Base-by-base conservation (phyloP, 92 coral and sea anemone genomes). In the Heteractis magnifica region DNA sequence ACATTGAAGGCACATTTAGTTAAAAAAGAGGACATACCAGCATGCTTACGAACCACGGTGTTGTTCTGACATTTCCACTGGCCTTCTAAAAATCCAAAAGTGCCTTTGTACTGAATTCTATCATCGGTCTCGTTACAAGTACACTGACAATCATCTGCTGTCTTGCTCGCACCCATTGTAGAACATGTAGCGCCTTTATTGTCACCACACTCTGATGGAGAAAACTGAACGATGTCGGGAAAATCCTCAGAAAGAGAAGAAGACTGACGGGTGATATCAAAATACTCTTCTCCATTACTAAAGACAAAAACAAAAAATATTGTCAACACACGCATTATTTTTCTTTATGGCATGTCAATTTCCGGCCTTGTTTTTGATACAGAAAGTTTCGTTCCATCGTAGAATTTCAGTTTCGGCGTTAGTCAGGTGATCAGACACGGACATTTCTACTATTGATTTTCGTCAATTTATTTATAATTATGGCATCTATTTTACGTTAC, bases 41-140 rank as follows among this genome's bases (percentile, higher is more conserved):
- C 44, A 34, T 34, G 44, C 44, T 34, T 34, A 34, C 44, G 44
- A 34, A 34, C 44, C 44, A 59, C 56, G 13, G 52, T 18, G 71
- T 79, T 79, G 20, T 79, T 51, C 6, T 41, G 2, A 49, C 82
- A 79, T 62, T 58, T 79, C 82, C 82, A 79, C 21, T 6, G 11
- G 8, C 71, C 73, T 34, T 60, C 68, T 13, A 26, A 59, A 59
- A 79, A 79, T n/a, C 82, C 82, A 79, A 79, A 79, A 0, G 82
- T 79, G 18, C 82, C 60, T n/a, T 56, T 79, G 71, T 79, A 79
- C 52, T 18, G 4, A 15, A 34, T 34, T 34, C 11, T 52, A 9
- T 51, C 16, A 52, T 56, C 72, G 6, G 3, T 34, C 16, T 14
- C 6, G 56, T 59, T 15, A 18, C 82, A 79, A 59, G 19, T 72